Evolutionary conservation across 2,113 vertebrate species (phyloP).

Genomic region (Charadrius vociferus): DNA sequence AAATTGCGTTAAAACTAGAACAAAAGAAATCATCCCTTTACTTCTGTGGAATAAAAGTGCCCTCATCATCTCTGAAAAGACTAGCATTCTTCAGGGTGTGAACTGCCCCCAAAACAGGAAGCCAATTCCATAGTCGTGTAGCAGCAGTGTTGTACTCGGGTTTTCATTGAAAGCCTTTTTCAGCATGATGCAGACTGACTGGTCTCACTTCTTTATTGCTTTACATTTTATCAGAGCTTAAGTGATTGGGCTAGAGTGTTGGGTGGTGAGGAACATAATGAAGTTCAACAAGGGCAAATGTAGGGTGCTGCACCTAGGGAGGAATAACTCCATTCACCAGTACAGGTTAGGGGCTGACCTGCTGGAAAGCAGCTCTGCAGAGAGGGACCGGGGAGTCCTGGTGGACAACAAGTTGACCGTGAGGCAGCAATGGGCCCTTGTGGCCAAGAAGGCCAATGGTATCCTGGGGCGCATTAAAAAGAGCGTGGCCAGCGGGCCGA

Average conservation of each 20-base stretch:
- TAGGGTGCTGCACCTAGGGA: too few species aligned
- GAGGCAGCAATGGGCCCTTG: too few species aligned
- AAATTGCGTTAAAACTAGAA: background rate
- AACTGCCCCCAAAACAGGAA: background rate
- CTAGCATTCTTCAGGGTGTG: background rate
- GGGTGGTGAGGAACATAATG: too few species aligned
- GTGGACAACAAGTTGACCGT: too few species aligned
- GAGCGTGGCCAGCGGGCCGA: too few species aligned
- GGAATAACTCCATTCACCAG: too few species aligned
- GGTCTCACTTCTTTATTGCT: background rate
- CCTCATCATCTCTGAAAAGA: background rate
- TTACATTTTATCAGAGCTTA: background rate
- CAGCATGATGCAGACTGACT: background rate
- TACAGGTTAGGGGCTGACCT: too few species aligned
- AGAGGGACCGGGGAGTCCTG: too few species aligned
- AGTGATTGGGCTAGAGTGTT: background rate
- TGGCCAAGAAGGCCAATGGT: too few species aligned
- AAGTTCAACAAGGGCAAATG: too few species aligned
- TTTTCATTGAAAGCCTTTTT: background rate
- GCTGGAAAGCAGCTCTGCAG: too few species aligned
- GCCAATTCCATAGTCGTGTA: background rate
- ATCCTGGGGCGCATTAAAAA: too few species aligned
- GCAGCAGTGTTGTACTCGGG: background rate
- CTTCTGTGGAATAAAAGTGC: background rate
- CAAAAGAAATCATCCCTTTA: background rate